Conservation (phyloP, 2,888 invertebrate species). For the Salpingus planirostris region DNA sequence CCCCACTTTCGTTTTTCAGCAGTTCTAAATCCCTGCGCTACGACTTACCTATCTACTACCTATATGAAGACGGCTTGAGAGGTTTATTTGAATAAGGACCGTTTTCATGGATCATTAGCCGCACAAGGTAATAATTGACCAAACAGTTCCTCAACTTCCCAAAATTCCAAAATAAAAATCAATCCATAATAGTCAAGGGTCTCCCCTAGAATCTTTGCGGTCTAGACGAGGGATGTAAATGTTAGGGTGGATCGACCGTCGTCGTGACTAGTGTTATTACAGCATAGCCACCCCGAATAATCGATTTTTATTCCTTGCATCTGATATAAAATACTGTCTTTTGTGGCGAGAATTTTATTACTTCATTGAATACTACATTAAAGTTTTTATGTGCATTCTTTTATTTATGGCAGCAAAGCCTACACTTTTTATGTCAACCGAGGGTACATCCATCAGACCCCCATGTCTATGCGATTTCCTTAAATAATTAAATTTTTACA, state of each 20-base stretch:
- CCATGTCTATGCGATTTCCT: not conserved
- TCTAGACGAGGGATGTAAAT: slow-evolving; percentile 18
- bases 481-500: not conserved
- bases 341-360: slow-evolving; percentile 19
- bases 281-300: slow-evolving; percentile 15
- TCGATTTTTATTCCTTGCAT: slow-evolving; percentile 18
- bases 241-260: slow-evolving; percentile 12
- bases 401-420: slow-evolving; percentile 13
- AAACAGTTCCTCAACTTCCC: no score
- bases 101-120: no score
- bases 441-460: slow-evolving; percentile 2
- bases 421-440: slow-evolving; percentile 13
- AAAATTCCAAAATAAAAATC: no score
- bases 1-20: no score
- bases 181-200: no score
- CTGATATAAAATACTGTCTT: slow-evolving; percentile 17
- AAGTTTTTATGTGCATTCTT: slow-evolving; percentile 16
- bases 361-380: slow-evolving; percentile 15
- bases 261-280: slow-evolving; percentile 11
- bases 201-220: no score
- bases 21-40: no score
- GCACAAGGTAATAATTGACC: no score
- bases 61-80: no score
- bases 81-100: no score
- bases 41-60: no score